Conservation (phyloP, 2,888 invertebrate species). For the Drosophila monieri region DNA sequence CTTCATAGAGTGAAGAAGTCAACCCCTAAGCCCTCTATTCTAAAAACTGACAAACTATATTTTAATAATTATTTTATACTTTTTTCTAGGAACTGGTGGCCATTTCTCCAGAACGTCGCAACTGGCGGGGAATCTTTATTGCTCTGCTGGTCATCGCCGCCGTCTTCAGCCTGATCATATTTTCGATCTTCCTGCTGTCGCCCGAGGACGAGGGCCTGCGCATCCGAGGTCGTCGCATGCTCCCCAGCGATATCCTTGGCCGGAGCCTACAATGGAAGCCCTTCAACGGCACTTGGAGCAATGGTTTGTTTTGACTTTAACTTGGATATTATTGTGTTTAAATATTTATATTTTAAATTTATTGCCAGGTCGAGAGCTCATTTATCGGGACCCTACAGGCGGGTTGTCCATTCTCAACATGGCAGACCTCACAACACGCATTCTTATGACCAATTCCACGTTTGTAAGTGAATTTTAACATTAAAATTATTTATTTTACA, state of each 20-base stretch:
- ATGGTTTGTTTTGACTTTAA: slow-evolving; percentile 85
- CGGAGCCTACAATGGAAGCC: slow-evolving; percentile 86
- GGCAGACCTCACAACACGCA: slow-evolving; percentile 89
- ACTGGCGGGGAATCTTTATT: slow-evolving; percentile 97
- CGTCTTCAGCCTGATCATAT: slow-evolving; percentile 94
- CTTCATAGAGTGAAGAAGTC: too few species aligned
- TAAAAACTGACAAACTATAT: not conserved
- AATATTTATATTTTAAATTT: not conserved
- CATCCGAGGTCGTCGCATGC: slow-evolving; percentile 88
- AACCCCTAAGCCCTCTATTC: too few species aligned
- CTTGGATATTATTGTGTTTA: too few species aligned
- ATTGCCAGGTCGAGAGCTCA: slow-evolving; percentile 88
- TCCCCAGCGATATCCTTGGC: slow-evolving; percentile 88
- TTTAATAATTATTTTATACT: not conserved
- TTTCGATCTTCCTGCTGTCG: slow-evolving; percentile 95
- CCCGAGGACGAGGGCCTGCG: slow-evolving; percentile 89
- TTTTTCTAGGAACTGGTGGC: slow-evolving; percentile 93
- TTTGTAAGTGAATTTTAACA: slow-evolving; percentile 88
- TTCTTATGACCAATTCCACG: slow-evolving; percentile 92
- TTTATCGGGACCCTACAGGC: slow-evolving; percentile 90
- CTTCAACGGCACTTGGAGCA: slow-evolving; percentile 92
- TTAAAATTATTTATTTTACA: too few species aligned
- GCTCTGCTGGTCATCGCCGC: slow-evolving; percentile 95
- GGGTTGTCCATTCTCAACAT: slow-evolving; percentile 92
- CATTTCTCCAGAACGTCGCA: slow-evolving; percentile 92